A percentile compares a stretch with the other conserved stretches of the same genome.
Conservation (phyloP, 2,113 vertebrate genomes). For the Bos indicus region DNA sequence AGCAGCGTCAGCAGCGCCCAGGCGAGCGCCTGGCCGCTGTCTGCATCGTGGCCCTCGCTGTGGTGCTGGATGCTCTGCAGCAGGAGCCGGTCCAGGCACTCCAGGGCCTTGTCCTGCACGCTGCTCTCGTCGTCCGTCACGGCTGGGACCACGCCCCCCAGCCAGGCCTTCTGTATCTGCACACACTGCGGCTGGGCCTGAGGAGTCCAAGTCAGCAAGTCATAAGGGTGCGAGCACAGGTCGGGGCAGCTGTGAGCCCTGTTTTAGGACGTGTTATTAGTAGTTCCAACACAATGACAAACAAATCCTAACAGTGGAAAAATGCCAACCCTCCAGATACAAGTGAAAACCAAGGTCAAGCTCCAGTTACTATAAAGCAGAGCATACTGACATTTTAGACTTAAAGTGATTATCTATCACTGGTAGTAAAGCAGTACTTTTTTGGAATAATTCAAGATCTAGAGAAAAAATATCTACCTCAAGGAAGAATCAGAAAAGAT, state of each 20-base stretch:
- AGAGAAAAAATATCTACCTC: constrained; percentile 3
- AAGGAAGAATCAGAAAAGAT: constrained; percentile 7
- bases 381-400: background rate
- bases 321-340: background rate
- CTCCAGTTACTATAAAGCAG: background rate
- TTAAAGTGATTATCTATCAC: background rate
- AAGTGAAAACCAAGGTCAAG: background rate
- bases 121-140: constrained; percentile 88
- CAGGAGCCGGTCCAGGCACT: constrained; percentile 88
- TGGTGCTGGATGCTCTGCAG: constrained; percentile 84
- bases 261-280: background rate
- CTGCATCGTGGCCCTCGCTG: constrained; percentile 44
- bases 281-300: background rate
- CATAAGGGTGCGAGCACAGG: background rate
- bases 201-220: background rate
- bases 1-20: constrained; percentile 91
- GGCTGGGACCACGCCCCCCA: constrained; percentile 86
- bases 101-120: constrained; percentile 92
- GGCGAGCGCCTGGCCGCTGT: constrained; percentile 82
- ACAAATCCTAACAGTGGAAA: background rate
- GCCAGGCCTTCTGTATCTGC: constrained; percentile 89
- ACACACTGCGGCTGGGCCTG: constrained; percentile 81
- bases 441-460: background rate
- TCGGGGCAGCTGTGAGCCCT: background rate
- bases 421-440: background rate